Evolutionary conservation across 2,113 vertebrate species (phyloP).

Genomic region (Chaenogobius annularis): DNA sequence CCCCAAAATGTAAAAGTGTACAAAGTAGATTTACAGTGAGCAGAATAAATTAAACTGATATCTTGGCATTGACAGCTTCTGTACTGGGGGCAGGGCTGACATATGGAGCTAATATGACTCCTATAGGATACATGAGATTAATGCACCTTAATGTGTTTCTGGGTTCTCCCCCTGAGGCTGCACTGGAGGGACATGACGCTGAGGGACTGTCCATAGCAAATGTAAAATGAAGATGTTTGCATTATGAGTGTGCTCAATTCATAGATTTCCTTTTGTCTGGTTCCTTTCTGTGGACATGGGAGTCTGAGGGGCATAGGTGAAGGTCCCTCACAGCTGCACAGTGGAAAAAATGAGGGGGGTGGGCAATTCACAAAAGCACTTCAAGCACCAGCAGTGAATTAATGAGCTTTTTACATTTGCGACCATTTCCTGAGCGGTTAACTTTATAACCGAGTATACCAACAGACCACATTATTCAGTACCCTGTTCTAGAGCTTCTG

Average conservation of each 20-base stretch:
- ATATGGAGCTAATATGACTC: constrained; percentile 40
- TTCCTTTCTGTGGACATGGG: constrained; percentile 39
- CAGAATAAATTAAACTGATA: constrained; percentile 28
- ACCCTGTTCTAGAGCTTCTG: not conserved
- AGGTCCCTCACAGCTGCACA: constrained; percentile 70
- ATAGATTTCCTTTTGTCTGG: constrained; percentile 54
- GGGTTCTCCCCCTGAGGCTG: constrained; percentile 34
- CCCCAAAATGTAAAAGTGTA: not conserved
- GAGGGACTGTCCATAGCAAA: not conserved
- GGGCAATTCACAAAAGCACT: constrained; percentile 34
- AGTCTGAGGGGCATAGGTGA: constrained; percentile 66
- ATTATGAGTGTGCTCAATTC: constrained; percentile 27
- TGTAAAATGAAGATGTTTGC: constrained; percentile 36
- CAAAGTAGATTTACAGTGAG: not conserved
- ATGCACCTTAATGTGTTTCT: constrained; percentile 43
- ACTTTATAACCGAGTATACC: constrained; percentile 9
- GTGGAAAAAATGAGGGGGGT: constrained; percentile 19
- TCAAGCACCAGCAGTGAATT: constrained; percentile 41
- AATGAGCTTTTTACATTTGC: constrained; percentile 46
- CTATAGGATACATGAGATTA: constrained; percentile 47
- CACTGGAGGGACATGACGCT: constrained; percentile 26
- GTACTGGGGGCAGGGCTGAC: constrained; percentile 26
- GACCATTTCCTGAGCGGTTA: constrained; percentile 20
- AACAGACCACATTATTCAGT: not conserved
- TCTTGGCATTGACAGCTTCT: constrained; percentile 19